Evolutionary conservation across 2,888 invertebrate species (phyloP), one percentile per base, ranked within the genome.

Genomic region (Agrilus cyanescens): DNA sequence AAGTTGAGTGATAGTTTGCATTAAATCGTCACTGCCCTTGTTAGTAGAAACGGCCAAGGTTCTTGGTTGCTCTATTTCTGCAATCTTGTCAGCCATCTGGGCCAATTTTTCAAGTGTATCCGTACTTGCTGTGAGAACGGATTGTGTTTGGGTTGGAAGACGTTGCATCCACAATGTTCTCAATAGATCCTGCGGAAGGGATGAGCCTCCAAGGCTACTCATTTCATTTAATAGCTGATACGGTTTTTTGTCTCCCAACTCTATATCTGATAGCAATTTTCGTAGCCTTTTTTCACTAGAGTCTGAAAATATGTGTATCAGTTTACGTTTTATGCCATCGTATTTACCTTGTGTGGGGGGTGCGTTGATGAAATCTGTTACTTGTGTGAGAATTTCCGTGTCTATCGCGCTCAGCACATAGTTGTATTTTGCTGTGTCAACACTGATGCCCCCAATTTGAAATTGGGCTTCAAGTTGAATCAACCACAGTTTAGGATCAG

Each of bases 401-500:
- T 42, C 42, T 15, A 42, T 42, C 12, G 42, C 46, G 2, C 51
- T 47, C 0, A 55, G 44, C 0, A 57, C 50, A n/a, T 50, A 48
- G 3, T 51, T 42, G 29, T 53, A 57, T 30, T 54, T 59, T 0
- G 50, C 49, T 0, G 12, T 4, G 18, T 58, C 57, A 1, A 38
- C 20, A 1, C 31, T 48, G 7, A 59, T 53, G 4, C 47, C 45
- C 32, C 53, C 53, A 0, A 51, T 46, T 14, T 59, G 18, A 5
- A 18, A 18, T 18, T 18, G 18, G 3, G 18, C 18, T 18, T 18
- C 56, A 1, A 57, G 33, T 29, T 57, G 50, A 0, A 55, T 51
- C 25, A 59, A 56, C 57, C 57, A 60, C 34, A 59, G 37, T 18
- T 53, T 53, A 0, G 57, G 53, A 5, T 52, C 50, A 1, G 48